These are phyloP conservation scores for Platichthys stellatus DNA, from an alignment of 2,113 vertebrate genomes.

Conservation along the genomic window DNA sequence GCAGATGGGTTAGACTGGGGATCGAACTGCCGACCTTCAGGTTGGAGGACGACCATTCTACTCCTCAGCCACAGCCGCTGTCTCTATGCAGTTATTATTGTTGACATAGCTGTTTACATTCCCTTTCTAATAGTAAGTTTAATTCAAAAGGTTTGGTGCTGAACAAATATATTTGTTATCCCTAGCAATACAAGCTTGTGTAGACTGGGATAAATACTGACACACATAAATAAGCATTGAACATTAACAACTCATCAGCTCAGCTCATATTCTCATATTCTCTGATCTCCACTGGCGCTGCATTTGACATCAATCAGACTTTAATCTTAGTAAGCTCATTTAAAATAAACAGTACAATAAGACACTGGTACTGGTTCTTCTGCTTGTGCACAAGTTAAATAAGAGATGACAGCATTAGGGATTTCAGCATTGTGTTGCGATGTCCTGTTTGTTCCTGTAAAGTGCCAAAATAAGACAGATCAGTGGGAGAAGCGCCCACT, in stretches of 20 bases:
- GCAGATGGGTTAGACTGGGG: no score
- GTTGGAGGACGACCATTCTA: no score
- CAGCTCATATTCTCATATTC: conserved; percentile 2
- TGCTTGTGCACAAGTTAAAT: no score
- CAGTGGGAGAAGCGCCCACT: no score
- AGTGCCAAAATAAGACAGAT: no score
- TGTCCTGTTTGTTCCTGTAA: no score
- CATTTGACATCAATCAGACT: not conserved
- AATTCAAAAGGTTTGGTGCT: not conserved
- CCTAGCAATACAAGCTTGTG: not conserved
- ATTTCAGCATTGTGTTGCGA: no score
- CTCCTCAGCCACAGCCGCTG: not conserved
- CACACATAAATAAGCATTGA: not conserved
- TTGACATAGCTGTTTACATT: not conserved
- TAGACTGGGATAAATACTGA: not conserved
- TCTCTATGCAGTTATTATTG: not conserved
- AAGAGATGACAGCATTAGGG: no score
- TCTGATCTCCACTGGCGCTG: no score
- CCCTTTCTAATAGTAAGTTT: not conserved
- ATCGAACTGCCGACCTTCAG: no score
- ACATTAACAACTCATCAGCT: conserved; percentile 26
- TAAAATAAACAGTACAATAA: not conserved
- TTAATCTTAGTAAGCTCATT: not conserved
- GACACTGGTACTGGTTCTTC: no score
- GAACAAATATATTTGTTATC: not conserved